Conservation (phyloP, 2,113 vertebrate genomes). For the Corydoras sp. region DNA sequence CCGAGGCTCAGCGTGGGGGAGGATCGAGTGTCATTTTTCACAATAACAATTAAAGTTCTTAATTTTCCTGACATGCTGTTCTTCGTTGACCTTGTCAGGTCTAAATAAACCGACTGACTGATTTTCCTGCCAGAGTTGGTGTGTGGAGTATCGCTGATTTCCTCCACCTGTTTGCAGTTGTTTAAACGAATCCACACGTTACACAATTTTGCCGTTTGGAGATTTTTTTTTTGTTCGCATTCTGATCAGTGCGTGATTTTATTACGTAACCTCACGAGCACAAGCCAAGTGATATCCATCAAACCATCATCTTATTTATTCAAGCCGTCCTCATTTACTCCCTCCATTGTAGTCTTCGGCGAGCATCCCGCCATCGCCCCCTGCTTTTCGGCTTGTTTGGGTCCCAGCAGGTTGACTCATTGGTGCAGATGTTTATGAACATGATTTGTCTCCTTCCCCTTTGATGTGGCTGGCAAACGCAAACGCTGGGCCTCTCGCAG, state of each 20-base stretch:
- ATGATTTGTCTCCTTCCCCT: slow-evolving; percentile 16
- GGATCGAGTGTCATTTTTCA: too few species aligned
- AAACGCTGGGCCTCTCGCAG: slow-evolving; percentile 45
- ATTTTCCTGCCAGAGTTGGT: not conserved
- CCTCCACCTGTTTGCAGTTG: too few species aligned
- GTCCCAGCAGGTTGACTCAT: slow-evolving; percentile 19
- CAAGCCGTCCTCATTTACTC: slow-evolving; percentile 35
- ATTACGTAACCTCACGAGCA: slow-evolving; percentile 17
- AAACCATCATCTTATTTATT: slow-evolving; percentile 30
- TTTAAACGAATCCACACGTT: too few species aligned
- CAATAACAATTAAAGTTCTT: too few species aligned
- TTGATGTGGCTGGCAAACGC: slow-evolving; percentile 53
- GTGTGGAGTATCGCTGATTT: not conserved
- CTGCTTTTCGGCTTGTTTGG: slow-evolving; percentile 19
- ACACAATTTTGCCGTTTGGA: too few species aligned
- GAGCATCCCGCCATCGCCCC: not conserved
- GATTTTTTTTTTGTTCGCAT: not conserved
- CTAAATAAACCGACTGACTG: too few species aligned
- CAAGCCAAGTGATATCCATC: slow-evolving; percentile 30
- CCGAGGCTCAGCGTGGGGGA: too few species aligned
- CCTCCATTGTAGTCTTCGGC: slow-evolving; percentile 4
- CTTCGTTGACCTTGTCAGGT: too few species aligned
- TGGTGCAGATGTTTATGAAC: slow-evolving; percentile 57
- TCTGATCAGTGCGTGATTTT: not conserved
- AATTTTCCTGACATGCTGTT: too few species aligned